A percentile compares a stretch with the other conserved stretches of the same genome.
phyloP scores from a whole-genome alignment of 2,888 invertebrate species.

The Agrochola macilenta region DNA sequence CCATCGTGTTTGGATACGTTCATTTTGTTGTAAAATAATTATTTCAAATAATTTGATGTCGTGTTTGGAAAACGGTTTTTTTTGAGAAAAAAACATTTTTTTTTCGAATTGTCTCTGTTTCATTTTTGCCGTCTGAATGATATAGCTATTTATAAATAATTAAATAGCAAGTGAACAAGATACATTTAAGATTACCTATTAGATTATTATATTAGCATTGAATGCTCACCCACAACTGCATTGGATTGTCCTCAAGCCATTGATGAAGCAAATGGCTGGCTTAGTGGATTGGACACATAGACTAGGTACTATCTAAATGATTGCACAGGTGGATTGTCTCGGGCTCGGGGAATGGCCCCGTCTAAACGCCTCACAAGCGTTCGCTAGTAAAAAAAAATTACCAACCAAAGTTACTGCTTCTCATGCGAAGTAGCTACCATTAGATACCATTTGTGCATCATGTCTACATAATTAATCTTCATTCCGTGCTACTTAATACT shows the following conservation, averaged over 20 bases:
- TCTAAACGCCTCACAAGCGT: too few species aligned
- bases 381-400: too few species aligned
- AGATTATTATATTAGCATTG: not conserved
- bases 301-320: too few species aligned
- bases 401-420: not conserved
- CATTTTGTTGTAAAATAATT: constrained; percentile 32
- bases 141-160: too few species aligned
- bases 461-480: not conserved
- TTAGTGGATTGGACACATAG: too few species aligned
- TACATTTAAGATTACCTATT: too few species aligned
- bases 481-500: not conserved
- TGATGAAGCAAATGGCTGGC: too few species aligned
- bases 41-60: constrained; percentile 38
- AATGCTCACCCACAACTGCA: too few species aligned
- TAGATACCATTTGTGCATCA: not conserved
- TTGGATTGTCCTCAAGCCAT: too few species aligned
- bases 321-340: too few species aligned
- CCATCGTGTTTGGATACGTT: constrained; percentile 60
- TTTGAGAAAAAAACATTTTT: not conserved
- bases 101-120: not conserved
- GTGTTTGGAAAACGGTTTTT: constrained; percentile 47
- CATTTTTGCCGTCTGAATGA: not conserved
- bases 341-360: too few species aligned
- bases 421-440: not conserved
- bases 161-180: not conserved